A percentile compares a stretch with the other conserved stretches of the same genome.
These are phyloP conservation scores for Oreohelix idahoensis DNA, from an alignment of 1,140 invertebrate genomes.

Conservation along the genomic window DNA sequence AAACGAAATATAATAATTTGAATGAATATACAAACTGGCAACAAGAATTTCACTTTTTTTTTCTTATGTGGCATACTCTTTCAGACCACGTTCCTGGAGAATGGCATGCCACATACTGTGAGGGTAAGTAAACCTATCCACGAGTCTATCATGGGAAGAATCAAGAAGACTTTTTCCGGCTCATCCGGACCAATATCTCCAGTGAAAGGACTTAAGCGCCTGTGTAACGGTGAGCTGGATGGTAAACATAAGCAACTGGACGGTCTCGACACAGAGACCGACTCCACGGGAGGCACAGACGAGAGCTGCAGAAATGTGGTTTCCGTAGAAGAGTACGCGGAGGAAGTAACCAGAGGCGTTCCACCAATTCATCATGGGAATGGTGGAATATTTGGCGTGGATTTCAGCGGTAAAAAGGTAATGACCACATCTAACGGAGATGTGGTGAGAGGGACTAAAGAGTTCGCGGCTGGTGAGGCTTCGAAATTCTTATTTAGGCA, in stretches of 20 bases:
- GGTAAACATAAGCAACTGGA: not conserved
- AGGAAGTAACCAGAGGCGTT: not conserved
- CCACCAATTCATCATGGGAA: conserved; percentile 5
- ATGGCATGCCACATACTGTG: conserved; percentile 60
- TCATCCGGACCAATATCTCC: conserved; percentile 43
- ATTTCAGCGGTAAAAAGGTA: not conserved
- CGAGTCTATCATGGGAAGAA: conserved; percentile 57
- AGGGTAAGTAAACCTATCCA: conserved; percentile 61
- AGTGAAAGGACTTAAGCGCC: conserved; percentile 42
- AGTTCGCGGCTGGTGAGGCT: not conserved
- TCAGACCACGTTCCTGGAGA: conserved; percentile 63
- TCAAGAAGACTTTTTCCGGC: conserved; percentile 51
- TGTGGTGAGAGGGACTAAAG: no score
- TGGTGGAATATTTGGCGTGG: conserved; percentile 22
- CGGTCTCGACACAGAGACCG: not conserved
- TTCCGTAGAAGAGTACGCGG: conserved; percentile 11
- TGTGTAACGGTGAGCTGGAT: conserved; percentile 39
- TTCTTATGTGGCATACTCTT: not conserved
- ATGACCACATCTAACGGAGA: not conserved
- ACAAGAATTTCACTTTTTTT: not conserved
- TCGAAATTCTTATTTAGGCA: conserved; percentile 3
- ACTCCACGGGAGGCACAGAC: not conserved
- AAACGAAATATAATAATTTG: no score
- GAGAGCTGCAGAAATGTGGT: not conserved
- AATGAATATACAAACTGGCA: no score